Percentiles rank a stretch among this genome's conserved stretches.
These are phyloP conservation scores for Phaonia tiefii DNA, from an alignment of 2,888 invertebrate genomes.

Conservation along the genomic window DNA sequence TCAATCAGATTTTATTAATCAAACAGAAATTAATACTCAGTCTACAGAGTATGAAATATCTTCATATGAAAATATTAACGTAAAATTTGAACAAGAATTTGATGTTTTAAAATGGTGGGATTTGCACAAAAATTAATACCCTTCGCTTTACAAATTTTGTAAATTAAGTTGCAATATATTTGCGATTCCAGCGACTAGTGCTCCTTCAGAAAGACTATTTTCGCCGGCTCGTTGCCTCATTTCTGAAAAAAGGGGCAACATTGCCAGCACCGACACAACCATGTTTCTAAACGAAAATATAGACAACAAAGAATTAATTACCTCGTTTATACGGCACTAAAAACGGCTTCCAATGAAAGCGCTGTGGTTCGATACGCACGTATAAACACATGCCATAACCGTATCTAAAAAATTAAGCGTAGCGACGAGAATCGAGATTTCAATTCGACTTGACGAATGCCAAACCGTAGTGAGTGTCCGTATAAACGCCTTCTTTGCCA, in stretches of 20 bases:
- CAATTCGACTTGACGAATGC: no score
- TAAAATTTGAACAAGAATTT: slow-evolving; percentile 3
- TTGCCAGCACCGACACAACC: not conserved
- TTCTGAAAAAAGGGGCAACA: slow-evolving; percentile 3
- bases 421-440: no score
- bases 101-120: slow-evolving; percentile 37
- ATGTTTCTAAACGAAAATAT: not conserved
- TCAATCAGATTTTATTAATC: not conserved
- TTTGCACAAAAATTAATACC: slow-evolving; percentile 9
- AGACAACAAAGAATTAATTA: not conserved
- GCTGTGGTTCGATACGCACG: no score
- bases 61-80: slow-evolving; percentile 18
- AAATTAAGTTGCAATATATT: slow-evolving; percentile 36
- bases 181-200: slow-evolving; percentile 13
- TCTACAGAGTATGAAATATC: slow-evolving; percentile 2
- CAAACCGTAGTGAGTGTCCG: no score
- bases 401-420: no score
- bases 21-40: not conserved
- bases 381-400: no score
- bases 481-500: no score
- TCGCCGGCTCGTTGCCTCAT: slow-evolving; percentile 2
- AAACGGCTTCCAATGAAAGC: no score
- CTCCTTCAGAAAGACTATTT: slow-evolving; percentile 31
- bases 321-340: no score
- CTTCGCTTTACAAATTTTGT: no score